Base-by-base conservation (phyloP, 2,888 invertebrate genomes). In the Chrysolina haemoptera region DNA sequence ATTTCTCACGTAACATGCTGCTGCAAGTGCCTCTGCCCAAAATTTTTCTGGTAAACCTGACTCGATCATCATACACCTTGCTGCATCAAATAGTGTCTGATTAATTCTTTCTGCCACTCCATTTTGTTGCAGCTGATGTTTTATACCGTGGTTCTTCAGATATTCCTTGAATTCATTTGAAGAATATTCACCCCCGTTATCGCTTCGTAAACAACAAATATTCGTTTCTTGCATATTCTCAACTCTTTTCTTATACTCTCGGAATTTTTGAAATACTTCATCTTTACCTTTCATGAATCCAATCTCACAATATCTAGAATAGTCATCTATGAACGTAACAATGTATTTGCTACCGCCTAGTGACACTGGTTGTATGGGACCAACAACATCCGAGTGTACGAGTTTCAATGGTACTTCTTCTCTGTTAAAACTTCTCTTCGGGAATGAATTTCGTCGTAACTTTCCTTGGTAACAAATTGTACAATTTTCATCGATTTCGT, bases 51-150 rank as follows among this genome's bases (percentile, higher is more conserved):
- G 22, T 10, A 59, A n/a, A 55, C 55, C 20, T 11, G 11, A 55
- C n/a, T 55, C 55, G 10, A 55, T 18, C 20, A 55, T 14, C 12
- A 55, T 11, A 55, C 55, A 55, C n/a, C n/a, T 55, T 10, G 16
- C 55, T 5, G 55, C 9, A 55, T 55, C 20, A 16, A 55, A 55
- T n/a, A 68, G 40, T 62, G 70, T 50, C 63, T 50, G n/a, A 66
- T 71, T 66, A 20, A 69, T 59, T 55, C 68, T 53, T 22, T 68
- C 68, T 27, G 62, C 68, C 10, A 68, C 68, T n/a, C 59, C 55
- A 59, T 68, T 59, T 41, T 68, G 68, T 22, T 68, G 68, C 18
- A 62, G 69, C 50, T 14, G 69, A 62, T 43, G 62, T 27, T 48
- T 69, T 62, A 69, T 69, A 62, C 69, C 62, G 43, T 69, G 55